These are phyloP conservation scores for Sycophila texana DNA, from an alignment of 2,888 invertebrate genomes.

Conservation along the genomic window DNA sequence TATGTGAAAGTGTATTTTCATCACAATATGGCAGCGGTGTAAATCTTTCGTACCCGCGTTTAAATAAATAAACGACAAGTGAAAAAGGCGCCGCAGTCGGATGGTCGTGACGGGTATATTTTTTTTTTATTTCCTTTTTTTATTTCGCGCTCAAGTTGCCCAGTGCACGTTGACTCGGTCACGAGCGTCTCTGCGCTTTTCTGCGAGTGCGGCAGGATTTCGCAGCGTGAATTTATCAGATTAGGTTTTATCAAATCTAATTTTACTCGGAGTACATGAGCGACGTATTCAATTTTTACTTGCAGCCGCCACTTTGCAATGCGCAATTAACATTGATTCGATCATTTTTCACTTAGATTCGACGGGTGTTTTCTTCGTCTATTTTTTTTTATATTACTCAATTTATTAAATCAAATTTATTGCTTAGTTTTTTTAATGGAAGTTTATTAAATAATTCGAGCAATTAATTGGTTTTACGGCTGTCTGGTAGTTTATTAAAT, in stretches of 20 bases:
- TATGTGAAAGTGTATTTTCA: too few species aligned
- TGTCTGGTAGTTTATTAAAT: too few species aligned
- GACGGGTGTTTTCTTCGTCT: neutral
- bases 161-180: too few species aligned
- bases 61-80: too few species aligned
- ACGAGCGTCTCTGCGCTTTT: conserved; percentile 1
- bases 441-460: too few species aligned
- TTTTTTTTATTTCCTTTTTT: neutral
- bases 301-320: neutral
- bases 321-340: neutral
- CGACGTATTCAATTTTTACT: conserved; percentile 26
- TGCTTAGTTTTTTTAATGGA: too few species aligned
- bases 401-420: too few species aligned
- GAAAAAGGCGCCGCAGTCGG: neutral
- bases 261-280: conserved; percentile 16
- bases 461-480: too few species aligned
- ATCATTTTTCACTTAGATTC: neutral
- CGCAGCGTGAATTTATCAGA: conserved; percentile 41
- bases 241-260: conserved; percentile 47
- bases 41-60: too few species aligned
- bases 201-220: conserved; percentile 40
- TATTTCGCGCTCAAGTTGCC: neutral
- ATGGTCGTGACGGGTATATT: too few species aligned
- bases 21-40: too few species aligned
- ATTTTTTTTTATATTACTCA: too few species aligned